A percentile compares a stretch with the other conserved stretches of the same genome.
These are phyloP conservation scores for Proisotoma minuta DNA, from an alignment of 2,888 invertebrate genomes.

Conservation along the genomic window DNA sequence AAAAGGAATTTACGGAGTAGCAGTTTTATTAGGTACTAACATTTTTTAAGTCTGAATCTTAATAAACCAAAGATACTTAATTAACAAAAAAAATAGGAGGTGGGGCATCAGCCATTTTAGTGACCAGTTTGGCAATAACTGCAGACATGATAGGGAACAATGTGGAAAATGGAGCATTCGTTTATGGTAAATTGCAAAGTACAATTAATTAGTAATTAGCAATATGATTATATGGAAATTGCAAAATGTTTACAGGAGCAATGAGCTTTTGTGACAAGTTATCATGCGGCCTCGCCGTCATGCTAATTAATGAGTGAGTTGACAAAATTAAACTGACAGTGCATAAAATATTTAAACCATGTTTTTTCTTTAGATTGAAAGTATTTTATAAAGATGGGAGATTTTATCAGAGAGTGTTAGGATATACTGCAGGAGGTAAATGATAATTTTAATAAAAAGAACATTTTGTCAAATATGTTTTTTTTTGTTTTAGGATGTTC, in stretches of 20 bases:
- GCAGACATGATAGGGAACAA: conserved; percentile 83
- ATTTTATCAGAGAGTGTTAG: conserved; percentile 24
- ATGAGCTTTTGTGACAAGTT: conserved; percentile 92
- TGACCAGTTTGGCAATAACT: conserved; percentile 81
- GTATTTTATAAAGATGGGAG: background rate
- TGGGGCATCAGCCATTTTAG: conserved; percentile 78
- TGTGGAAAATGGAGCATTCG: conserved; percentile 80
- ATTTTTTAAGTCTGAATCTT: background rate
- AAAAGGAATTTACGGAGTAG: conserved; percentile 66
- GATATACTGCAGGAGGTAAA: conserved; percentile 39
- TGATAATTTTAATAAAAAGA: background rate
- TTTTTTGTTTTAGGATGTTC: conserved; percentile 32
- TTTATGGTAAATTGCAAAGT: conserved; percentile 69
- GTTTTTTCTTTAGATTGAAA: background rate
- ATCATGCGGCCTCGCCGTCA: conserved; percentile 80
- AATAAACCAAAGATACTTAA: background rate
- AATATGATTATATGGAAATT: too few relatives aligned
- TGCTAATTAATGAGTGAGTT: conserved; percentile 43
- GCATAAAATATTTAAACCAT: background rate
- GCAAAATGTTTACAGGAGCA: too few relatives aligned
- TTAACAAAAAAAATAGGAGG: conserved; percentile 55
- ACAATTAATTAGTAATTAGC: too few relatives aligned
- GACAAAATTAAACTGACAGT: background rate
- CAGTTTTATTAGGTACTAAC: conserved; percentile 65
- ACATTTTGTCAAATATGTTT: background rate